Evolutionary conservation across 2,113 vertebrate genomes (phyloP).

Genomic region (Chaetorhynchus papuensis): DNA sequence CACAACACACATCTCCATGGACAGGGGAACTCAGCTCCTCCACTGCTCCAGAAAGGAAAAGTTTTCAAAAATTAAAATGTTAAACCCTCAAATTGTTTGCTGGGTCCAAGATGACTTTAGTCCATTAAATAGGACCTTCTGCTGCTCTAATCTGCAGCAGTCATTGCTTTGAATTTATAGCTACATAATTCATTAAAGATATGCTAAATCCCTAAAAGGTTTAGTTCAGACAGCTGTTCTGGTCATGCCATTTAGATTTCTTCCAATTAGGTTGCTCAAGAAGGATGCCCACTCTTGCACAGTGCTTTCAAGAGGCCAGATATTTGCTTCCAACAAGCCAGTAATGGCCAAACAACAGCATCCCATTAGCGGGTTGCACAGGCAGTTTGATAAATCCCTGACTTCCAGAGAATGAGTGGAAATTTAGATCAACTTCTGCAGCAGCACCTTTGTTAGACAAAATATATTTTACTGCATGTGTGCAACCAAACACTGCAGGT

Average conservation of each 20-base stretch:
- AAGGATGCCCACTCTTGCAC: neutral
- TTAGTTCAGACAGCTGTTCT: neutral
- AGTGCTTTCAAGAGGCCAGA: neutral
- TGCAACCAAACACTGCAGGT: neutral
- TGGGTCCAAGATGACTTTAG: neutral
- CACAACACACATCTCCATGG: neutral
- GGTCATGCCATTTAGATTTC: neutral
- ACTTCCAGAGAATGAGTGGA: neutral
- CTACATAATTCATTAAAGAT: neutral
- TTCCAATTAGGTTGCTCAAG: neutral
- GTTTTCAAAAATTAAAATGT: neutral
- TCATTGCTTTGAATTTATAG: neutral
- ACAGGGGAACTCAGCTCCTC: neutral
- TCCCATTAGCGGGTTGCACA: accelerated
- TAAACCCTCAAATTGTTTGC: neutral
- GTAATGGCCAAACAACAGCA: neutral
- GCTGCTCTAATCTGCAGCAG: neutral
- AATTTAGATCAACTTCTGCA: neutral
- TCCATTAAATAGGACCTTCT: neutral
- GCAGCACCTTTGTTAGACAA: neutral
- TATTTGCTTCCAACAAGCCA: neutral
- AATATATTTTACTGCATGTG: neutral
- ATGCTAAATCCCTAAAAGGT: neutral
- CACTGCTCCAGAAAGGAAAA: neutral
- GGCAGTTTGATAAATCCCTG: neutral